A percentile compares a stretch with the other conserved stretches of the same genome.
phyloP scores from a whole-genome alignment of 2,888 invertebrate species.

The Mechanitis mazaeus region DNA sequence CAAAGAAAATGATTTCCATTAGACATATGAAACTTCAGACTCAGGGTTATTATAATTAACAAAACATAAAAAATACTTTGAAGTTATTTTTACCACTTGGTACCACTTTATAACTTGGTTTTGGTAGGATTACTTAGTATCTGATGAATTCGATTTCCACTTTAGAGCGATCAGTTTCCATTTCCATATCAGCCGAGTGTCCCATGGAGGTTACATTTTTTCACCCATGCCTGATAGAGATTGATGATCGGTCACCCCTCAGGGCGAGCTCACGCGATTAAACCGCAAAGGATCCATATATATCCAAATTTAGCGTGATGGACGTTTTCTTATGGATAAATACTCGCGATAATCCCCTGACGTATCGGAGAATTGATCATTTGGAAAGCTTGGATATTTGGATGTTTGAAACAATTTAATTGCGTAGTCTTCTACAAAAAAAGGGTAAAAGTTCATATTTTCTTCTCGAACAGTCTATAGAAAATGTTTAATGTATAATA shows the following conservation, averaged over 20 bases:
- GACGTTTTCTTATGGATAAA: conserved; percentile 62
- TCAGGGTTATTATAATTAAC: no score
- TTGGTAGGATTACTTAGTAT: neutral
- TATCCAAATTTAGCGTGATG: conserved; percentile 74
- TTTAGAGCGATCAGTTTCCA: conserved; percentile 3
- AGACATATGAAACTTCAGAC: no score
- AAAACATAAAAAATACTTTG: no score
- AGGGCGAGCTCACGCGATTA: conserved; percentile 66
- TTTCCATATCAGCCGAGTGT: conserved; percentile 6
- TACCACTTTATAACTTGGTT: no score
- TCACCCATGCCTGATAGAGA: conserved; percentile 67
- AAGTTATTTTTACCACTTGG: no score
- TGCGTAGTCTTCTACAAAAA: neutral
- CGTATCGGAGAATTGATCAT: conserved; percentile 18
- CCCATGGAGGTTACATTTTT: conserved; percentile 54
- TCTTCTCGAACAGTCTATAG: no score
- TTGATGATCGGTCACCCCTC: conserved; percentile 61
- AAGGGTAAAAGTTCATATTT: neutral
- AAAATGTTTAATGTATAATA: neutral
- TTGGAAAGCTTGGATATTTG: conserved; percentile 7
- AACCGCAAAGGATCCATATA: conserved; percentile 66
- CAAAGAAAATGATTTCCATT: no score
- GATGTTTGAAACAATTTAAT: conserved; percentile 4
- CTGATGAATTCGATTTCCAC: neutral
- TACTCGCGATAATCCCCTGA: conserved; percentile 28